Conservation (phyloP, 1,140 invertebrate genomes). For the Zaprionus capensis region DNA sequence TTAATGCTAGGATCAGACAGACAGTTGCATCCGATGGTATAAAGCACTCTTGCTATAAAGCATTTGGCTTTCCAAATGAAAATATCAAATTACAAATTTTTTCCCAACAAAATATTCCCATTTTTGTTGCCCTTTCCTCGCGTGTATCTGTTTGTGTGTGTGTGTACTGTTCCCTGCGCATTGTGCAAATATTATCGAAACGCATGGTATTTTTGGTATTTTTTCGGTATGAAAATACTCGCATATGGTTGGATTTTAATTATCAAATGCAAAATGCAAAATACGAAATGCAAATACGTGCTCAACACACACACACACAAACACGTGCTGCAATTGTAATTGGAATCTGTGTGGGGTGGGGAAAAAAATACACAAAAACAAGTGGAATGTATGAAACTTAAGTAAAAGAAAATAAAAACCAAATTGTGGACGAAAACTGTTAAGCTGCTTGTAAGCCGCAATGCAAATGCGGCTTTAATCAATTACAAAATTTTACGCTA, state of each 20-base stretch:
- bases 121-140: neutral
- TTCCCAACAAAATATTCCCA: slow-evolving; percentile 9
- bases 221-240: slow-evolving; percentile 22
- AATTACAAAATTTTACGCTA: slow-evolving; percentile 74
- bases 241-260: slow-evolving; percentile 46
- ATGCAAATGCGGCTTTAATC: slow-evolving; percentile 81
- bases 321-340: neutral
- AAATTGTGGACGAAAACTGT: slow-evolving; percentile 57
- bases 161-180: no score
- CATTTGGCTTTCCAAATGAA: neutral
- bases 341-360: neutral
- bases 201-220: neutral
- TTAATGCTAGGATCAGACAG: neutral
- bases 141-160: neutral
- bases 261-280: slow-evolving; percentile 55
- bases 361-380: neutral
- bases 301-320: slow-evolving; percentile 14
- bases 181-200: neutral
- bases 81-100: slow-evolving; percentile 18
- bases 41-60: neutral
- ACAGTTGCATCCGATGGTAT: neutral
- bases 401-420: slow-evolving; percentile 35
- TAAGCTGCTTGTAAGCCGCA: slow-evolving; percentile 79
- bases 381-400: slow-evolving; percentile 8
- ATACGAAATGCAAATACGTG: slow-evolving; percentile 45